Evolutionary conservation across 1,140 invertebrate genomes (phyloP).

Genomic region (Meloidogyne hapla): DNA sequence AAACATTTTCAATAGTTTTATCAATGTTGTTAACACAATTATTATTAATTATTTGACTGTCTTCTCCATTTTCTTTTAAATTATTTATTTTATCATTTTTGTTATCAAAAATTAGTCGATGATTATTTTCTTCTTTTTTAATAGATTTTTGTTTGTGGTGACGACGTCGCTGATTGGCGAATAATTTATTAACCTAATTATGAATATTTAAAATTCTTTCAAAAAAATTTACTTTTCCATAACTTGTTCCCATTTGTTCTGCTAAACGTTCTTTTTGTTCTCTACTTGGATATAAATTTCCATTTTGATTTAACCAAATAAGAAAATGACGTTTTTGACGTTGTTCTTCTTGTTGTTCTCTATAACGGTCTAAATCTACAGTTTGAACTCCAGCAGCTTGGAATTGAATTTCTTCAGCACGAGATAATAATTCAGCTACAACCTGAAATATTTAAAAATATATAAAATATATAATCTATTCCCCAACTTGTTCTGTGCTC

Average conservation of each 20-base stretch:
- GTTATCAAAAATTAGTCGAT: neutral
- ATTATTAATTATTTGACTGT: too few relatives aligned
- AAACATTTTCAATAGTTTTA: slow-evolving; percentile 17
- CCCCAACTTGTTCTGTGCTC: neutral
- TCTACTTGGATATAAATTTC: slow-evolving; percentile 21
- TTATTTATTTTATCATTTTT: neutral
- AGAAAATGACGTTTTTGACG: slow-evolving; percentile 1
- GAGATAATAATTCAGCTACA: neutral
- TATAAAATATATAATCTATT: too few relatives aligned
- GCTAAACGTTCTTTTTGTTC: slow-evolving; percentile 26
- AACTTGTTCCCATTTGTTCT: slow-evolving; percentile 6
- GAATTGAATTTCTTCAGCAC: neutral
- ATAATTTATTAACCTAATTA: slow-evolving; percentile 22
- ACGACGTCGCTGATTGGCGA: slow-evolving; percentile 31
- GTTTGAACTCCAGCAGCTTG: neutral
- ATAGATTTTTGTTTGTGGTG: slow-evolving; percentile 25
- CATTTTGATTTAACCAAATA: slow-evolving; percentile 17
- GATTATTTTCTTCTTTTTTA: neutral
- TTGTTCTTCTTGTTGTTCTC: slow-evolving; percentile 10
- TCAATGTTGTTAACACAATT: too few relatives aligned
- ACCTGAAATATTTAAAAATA: neutral
- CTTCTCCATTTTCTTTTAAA: neutral
- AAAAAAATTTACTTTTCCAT: slow-evolving; percentile 8
- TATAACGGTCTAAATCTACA: slow-evolving; percentile 8
- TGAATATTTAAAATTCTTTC: neutral